Base-by-base conservation (phyloP, 2,797 vertebrate genomes). In the Leptodactylus fallax region DNA sequence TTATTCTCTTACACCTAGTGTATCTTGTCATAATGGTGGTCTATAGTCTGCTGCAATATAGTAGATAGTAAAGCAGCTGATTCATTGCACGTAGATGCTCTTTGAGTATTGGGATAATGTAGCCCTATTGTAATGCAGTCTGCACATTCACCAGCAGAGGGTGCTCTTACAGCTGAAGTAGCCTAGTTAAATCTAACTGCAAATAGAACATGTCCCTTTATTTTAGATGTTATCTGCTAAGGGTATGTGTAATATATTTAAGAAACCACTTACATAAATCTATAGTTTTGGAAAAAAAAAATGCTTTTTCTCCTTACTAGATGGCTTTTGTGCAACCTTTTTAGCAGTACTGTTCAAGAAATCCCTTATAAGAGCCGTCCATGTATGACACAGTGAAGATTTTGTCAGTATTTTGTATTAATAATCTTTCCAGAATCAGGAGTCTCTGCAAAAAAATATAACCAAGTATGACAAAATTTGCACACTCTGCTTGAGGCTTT, bases 101-200 rank as follows among this genome's bases (percentile, higher is more conserved):
- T n/a, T 36, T 36, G 36, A 36, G 36, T 36, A 36, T 36, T 36
- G 36, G 36, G 36, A 1, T 36, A 36, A 36, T 36, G 36, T 36
- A 36, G 36, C 36, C 36, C 36, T 36, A 36, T 36, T 36, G 36
- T 36, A 16, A 0, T 53, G 63, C 45, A 69, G 10, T 51, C 3
- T 51, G 13, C 47, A 69, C 19, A 19, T 77, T 51, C 21, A 36
- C 76, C 76, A 79, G 76, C 47, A 69, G 85, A 47, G 61, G 7
- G 85, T 6, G 51, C 61, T 69, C 49, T 79, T 79, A 63, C 21
- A 36, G 84, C 17, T n/a, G 56, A 56, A 67, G 67, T 49, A 14
- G 19, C 58, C 19, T 61, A 21, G 58, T 61, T 7, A 1, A 61
- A 21, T 7, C 19, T 21, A 61, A 6, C 6, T 61, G 19, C 58